Conservation (phyloP, 2,888 invertebrate species). For the Hartigia nigra region DNA sequence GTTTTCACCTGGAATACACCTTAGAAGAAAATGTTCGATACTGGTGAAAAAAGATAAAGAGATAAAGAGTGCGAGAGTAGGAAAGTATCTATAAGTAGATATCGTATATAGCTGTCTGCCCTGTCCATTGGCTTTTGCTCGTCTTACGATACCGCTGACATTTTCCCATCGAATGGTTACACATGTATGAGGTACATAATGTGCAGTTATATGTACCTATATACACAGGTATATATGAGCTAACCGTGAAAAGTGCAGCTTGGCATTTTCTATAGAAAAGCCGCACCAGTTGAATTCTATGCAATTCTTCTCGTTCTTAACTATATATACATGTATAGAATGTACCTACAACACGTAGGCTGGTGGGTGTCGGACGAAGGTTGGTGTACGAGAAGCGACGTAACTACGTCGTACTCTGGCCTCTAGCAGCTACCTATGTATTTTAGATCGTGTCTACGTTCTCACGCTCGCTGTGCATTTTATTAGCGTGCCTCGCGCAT, state of each 20-base stretch:
- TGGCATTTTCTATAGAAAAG: constrained; percentile 32
- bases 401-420: neutral
- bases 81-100: neutral
- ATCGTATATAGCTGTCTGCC: constrained; percentile 23
- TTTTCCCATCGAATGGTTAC: constrained; percentile 38
- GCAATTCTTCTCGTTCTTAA: neutral
- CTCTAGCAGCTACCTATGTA: neutral
- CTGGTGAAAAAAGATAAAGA: neutral
- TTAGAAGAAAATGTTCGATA: neutral
- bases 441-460: constrained; percentile 8
- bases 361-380: too few relatives aligned
- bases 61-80: neutral
- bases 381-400: neutral
- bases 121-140: constrained; percentile 35
- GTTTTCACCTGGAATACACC: neutral
- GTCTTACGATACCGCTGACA: constrained; percentile 36
- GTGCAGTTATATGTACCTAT: neutral
- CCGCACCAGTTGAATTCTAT: neutral
- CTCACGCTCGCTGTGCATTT: constrained; percentile 2
- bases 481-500: constrained; percentile 10
- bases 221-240: neutral
- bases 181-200: neutral
- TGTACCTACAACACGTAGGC: neutral
- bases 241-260: constrained; percentile 20
- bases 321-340: neutral